These are phyloP conservation scores for Setipinna tenuifilis DNA, from an alignment of 2,797 vertebrate genomes.

Conservation along the genomic window DNA sequence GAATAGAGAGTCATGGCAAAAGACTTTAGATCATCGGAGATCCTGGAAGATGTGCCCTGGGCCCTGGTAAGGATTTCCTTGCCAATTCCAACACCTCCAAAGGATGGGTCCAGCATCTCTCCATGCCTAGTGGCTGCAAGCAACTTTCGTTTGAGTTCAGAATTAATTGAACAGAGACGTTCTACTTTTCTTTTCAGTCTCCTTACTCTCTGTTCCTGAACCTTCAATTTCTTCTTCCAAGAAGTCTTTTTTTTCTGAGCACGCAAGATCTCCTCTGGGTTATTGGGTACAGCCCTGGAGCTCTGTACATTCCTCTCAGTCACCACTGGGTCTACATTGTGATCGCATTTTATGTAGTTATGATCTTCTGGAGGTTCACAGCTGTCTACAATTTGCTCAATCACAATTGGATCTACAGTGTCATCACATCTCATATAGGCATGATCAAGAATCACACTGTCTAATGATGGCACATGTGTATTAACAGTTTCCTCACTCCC, in stretches of 20 bases:
- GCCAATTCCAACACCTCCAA: not conserved
- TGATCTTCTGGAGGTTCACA: too few relatives aligned
- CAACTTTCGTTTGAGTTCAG: not conserved
- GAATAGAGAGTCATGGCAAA: slow-evolving; percentile 14
- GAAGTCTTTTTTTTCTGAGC: not conserved
- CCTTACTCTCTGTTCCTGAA: not conserved
- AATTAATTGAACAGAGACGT: not conserved
- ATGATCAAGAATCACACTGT: not conserved
- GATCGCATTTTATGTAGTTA: too few relatives aligned
- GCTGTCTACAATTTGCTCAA: too few relatives aligned
- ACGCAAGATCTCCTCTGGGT: not conserved
- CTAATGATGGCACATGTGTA: not conserved
- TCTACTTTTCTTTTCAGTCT: not conserved
- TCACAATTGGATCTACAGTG: not conserved
- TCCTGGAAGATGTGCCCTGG: not conserved
- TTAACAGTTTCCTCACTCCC: not conserved
- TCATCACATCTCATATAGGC: not conserved
- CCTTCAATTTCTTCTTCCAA: not conserved
- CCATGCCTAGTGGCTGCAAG: not conserved
- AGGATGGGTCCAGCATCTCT: not conserved
- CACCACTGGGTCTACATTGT: too few relatives aligned
- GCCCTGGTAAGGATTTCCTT: slow-evolving; percentile 10
- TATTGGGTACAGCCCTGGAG: not conserved
- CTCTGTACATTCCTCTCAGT: not conserved
- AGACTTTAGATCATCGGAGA: not conserved